Evolutionary conservation across 2,797 vertebrate genomes (phyloP), one percentile per base, ranked within the genome.

Genomic region (Bovichtus diacanthus): DNA sequence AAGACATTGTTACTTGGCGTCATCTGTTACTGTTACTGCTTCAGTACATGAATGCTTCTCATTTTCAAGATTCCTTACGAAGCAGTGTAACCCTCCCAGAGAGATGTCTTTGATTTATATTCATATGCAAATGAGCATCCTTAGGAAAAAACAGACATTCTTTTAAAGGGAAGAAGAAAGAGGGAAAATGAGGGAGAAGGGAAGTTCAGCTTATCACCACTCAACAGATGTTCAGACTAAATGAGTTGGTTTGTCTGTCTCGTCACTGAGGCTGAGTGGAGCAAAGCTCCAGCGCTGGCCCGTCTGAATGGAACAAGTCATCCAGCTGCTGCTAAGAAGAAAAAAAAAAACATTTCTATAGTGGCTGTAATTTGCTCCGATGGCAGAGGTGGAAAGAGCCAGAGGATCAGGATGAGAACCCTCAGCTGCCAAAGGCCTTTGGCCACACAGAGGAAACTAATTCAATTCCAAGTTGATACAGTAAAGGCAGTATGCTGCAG

Each of bases 111-210:
- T 89, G 82, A 90, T 90, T 90, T 80, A 63, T 69, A 88, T 88
- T 88, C 90, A 88, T 46, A 89, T 90, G 88, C 87, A 91, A 92
- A 93, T 90, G 41, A 23, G 29, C 79, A 81, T 89, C 60, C 81
- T 71, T 78, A 71, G 49, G 63, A 78, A 88, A 78, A 81, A 75
- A n/a, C n/a, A 74, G 16, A 61, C 43, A 66, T 86, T 79, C 56
- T 86, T 80, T 83, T 80, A 76, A 74, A 76, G 44, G 55, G 66
- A 61, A 74, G 68, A 70, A 80, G 47, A 78, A 78, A 51, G 13
- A 31, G 21, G 44, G 41, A 21, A 41, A 53, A 63, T 27, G 50
- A 41, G 46, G 23, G 49, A 63, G 61, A n/a, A 73, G 65, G 67
- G 73, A 80, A 75, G 79, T 86, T 88, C 62, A 76, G 84, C 89